A percentile compares a stretch with the other conserved stretches of the same genome.
These are phyloP conservation scores for Harpagus bidentatus DNA, from an alignment of 2,113 vertebrate genomes.

Conservation along the genomic window DNA sequence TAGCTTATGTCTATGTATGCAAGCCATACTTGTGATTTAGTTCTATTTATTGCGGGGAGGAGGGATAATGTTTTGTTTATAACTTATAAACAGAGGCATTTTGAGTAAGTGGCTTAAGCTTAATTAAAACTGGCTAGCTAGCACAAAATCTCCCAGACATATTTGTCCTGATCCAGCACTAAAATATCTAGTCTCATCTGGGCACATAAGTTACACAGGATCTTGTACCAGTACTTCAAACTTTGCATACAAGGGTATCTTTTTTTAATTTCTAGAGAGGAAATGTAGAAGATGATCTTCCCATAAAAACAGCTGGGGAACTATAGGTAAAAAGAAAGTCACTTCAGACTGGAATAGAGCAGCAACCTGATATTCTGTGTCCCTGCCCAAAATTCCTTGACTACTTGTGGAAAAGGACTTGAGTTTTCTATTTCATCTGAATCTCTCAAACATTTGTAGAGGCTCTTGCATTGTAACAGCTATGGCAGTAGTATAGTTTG, in stretches of 20 bases:
- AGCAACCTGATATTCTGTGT: slow-evolving; percentile 25
- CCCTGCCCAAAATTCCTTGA: slow-evolving; percentile 21
- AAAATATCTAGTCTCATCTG: background rate
- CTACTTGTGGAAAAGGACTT: slow-evolving; percentile 47
- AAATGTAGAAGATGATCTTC: slow-evolving; percentile 49
- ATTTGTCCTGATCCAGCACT: background rate
- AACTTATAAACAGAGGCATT: background rate
- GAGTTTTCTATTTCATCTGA: background rate
- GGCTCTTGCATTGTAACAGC: background rate
- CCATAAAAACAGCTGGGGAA: slow-evolving; percentile 47
- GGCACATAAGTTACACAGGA: background rate
- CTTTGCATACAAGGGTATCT: slow-evolving; percentile 23
- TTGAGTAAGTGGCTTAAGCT: background rate
- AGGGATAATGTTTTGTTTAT: background rate
- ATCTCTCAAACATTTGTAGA: background rate
- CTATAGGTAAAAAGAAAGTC: slow-evolving; percentile 42
- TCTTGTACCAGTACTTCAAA: slow-evolving; percentile 26
- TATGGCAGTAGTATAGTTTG: background rate
- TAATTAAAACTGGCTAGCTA: background rate
- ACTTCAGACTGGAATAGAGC: slow-evolving; percentile 45
- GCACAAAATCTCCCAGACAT: background rate
- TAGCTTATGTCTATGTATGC: background rate
- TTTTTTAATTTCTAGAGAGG: slow-evolving; percentile 48
- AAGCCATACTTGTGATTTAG: background rate
- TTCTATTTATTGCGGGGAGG: background rate